Base-by-base conservation (phyloP, 2,888 invertebrate species). In the Carterocephalus palaemon region DNA sequence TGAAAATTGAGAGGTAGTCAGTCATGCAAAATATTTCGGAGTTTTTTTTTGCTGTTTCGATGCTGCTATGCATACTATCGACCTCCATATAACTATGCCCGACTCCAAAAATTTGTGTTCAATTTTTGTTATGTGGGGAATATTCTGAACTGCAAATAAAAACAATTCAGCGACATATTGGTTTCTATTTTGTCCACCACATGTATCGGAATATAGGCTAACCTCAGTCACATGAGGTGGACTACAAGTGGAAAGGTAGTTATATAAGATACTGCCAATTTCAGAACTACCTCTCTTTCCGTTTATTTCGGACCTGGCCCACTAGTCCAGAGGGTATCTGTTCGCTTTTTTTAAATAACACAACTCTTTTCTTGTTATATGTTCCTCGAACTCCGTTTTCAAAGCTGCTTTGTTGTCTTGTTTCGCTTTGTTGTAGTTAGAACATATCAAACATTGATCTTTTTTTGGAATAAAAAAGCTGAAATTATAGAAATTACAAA, bases 271-370 rank as follows among this genome's bases (percentile, higher is more conserved):
- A 12, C 24, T 31, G 3, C 45, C 37, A 12, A 45, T 45, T 28
- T 38, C 37, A 6, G 33, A 45, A 33, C 29, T 34, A 6, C 26
- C 45, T 23, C 26, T 29, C 15, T 38, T 38, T 4, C 46, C 46
- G 12, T 46, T 46, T 6, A 46, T 8, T 33, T 39, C 19, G 12
- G 39, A 31, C 39, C 39, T n/a, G n/a, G n/a, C n/a, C n/a, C n/a
- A n/a, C n/a, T n/a, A n/a, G n/a, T n/a, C n/a, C n/a, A n/a, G n/a
- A n/a, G n/a, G n/a, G n/a, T n/a, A n/a, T n/a, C n/a, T n/a, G n/a
- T n/a, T n/a, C n/a, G n/a, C n/a, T n/a, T n/a, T n/a, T n/a, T n/a
- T n/a, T n/a, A n/a, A n/a, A n/a, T n/a, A n/a, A n/a, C n/a, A n/a
- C n/a, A n/a, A n/a, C n/a, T n/a, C n/a, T n/a, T n/a, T n/a, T n/a